A percentile compares a stretch with the other conserved stretches of the same genome.
phyloP scores from a whole-genome alignment of 2,113 vertebrate species.

The Mormyrus iriodes region DNA sequence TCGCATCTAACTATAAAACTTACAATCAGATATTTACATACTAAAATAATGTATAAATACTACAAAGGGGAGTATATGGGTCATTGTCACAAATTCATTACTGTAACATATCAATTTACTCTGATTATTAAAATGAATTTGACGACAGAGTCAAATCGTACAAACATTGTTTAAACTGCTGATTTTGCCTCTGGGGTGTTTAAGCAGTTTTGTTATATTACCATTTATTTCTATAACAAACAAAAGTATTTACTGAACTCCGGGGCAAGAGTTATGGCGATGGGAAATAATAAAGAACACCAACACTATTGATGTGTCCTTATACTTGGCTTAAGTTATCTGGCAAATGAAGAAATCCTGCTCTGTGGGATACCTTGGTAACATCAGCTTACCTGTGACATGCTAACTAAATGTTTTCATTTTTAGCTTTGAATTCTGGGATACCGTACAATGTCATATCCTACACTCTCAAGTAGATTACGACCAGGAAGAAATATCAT shows the following conservation, averaged over 20 bases:
- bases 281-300: background rate
- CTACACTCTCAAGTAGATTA: background rate
- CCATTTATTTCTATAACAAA: background rate
- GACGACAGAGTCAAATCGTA: background rate
- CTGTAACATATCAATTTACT: background rate
- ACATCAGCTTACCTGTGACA: background rate
- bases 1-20: too few species aligned
- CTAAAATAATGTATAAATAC: too few species aligned
- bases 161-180: background rate
- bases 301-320: background rate
- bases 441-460: background rate
- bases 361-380: background rate
- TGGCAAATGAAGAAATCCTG: background rate
- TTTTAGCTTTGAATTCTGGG: background rate
- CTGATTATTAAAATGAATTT: background rate
- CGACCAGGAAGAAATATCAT: background rate
- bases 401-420: background rate
- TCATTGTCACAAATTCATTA: background rate
- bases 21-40: too few species aligned
- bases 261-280: background rate
- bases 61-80: too few species aligned
- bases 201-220: background rate
- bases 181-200: background rate
- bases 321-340: background rate
- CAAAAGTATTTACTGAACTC: background rate